Evolutionary conservation across 2,888 invertebrate genomes (phyloP).

Genomic region (Smittia sp.): DNA sequence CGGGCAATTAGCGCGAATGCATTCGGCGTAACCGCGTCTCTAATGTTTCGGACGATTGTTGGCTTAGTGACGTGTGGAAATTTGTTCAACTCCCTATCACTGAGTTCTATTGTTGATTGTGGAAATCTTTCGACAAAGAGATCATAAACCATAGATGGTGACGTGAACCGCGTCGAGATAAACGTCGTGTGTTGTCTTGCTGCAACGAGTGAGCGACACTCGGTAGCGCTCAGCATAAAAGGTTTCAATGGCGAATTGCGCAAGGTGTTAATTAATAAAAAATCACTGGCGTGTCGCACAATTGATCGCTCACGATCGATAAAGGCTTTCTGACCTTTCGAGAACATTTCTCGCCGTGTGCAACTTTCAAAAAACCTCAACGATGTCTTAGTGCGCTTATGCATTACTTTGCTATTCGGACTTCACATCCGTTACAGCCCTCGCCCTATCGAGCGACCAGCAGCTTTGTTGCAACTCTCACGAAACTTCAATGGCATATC

Average conservation of each 20-base stretch:
- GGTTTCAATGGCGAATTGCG: neutral
- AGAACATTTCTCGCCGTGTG: neutral
- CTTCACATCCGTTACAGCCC: neutral
- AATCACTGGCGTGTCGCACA: neutral
- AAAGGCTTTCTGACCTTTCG: neutral
- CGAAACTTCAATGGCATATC: constrained; percentile 16
- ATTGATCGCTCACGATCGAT: neutral
- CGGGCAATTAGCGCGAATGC: neutral
- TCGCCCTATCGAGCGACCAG: neutral
- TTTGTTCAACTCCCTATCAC: too few species aligned
- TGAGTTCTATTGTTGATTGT: too few species aligned
- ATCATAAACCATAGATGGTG: too few species aligned
- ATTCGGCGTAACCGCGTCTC: too few species aligned
- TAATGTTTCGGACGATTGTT: too few species aligned
- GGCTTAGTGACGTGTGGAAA: too few species aligned
- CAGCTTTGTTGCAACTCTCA: neutral
- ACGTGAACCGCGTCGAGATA: too few species aligned
- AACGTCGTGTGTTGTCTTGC: neutral
- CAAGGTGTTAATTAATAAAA: constrained; percentile 1
- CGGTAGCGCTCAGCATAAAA: neutral
- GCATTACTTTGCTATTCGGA: neutral
- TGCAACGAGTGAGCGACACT: neutral
- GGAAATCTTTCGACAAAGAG: too few species aligned
- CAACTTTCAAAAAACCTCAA: neutral
- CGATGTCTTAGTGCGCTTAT: neutral